Percentiles rank a stretch among this genome's conserved stretches.
phyloP scores from a whole-genome alignment of 2,888 invertebrate species.

The Lepidochrysops patricia region DNA sequence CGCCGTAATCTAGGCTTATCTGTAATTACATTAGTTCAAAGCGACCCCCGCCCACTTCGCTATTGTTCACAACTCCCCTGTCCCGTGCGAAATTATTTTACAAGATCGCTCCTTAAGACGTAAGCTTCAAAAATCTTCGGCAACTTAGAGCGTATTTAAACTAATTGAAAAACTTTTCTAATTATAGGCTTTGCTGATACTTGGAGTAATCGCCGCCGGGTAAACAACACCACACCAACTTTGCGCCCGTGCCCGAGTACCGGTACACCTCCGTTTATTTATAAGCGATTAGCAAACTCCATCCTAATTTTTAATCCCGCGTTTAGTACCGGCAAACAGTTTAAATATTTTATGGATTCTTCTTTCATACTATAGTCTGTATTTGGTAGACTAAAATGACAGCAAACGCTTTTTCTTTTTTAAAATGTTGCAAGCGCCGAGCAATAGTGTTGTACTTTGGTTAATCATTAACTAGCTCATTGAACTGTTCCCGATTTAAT shows the following conservation, averaged over 20 bases:
- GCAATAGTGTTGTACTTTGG: no score
- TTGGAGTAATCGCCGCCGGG: slow-evolving; percentile 70
- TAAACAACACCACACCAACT: slow-evolving; percentile 69
- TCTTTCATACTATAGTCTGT: no score
- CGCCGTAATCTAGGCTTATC: slow-evolving; percentile 10
- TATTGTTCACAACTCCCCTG: slow-evolving; percentile 18
- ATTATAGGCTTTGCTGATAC: slow-evolving; percentile 72
- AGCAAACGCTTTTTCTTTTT: no score
- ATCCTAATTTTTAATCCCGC: neutral
- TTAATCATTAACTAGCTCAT: no score
- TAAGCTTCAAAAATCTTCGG: slow-evolving; percentile 63
- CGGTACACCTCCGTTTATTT: slow-evolving; percentile 11
- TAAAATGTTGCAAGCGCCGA: no score
- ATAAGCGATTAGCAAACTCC: slow-evolving; percentile 14
- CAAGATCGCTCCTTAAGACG: slow-evolving; percentile 36
- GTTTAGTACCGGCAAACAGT: no score
- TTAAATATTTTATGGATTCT: no score
- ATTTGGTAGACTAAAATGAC: no score
- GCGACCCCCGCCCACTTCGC: slow-evolving; percentile 2
- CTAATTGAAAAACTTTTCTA: slow-evolving; percentile 74
- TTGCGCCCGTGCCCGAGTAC: slow-evolving; percentile 37
- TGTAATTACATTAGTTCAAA: slow-evolving; percentile 11
- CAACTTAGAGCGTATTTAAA: slow-evolving; percentile 66
- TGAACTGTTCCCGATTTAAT: no score
- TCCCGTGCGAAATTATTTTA: slow-evolving; percentile 30